Evolutionary conservation across 2,113 vertebrate species (phyloP), one percentile per base, ranked within the genome.

Genomic region (Gambusia affinis): DNA sequence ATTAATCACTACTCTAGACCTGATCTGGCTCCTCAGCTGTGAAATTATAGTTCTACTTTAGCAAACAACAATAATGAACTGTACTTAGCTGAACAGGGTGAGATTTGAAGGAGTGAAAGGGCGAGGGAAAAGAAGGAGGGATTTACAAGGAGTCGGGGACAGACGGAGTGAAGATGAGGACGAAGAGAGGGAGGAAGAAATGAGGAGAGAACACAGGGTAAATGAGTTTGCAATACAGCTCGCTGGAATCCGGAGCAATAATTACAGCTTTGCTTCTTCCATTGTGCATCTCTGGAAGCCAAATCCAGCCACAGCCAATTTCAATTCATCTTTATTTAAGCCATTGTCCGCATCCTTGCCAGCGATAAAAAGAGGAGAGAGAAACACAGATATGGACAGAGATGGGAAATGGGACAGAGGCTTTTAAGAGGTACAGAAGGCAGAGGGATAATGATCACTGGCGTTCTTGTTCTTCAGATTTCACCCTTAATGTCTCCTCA

Each of bases 1-100:
- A 94, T 93, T 93, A 94, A 93, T 93, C 93, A 94, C 80, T 85
- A 87, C 90, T 90, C 80, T 73, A 85, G 88, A 92, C 90, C 86
- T 84, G 90, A 91, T 92, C 87, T 78, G 75, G 90, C 83, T 89
- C 82, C 82, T 94, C 91, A 87, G 91, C 92, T 94, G 93, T 94
- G 92, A 94, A 94, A 94, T 94, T 93, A 91, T 93, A 90, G 90
- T 92, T 93, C 92, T 93, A 91, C 90, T 90, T 92, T 92, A 83
- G 88, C 92, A 94, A 94, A 93, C 92, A 94, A 94, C 91, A 93
- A 92, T 92, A 93, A 91, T 92, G 83, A 87, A 90, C 85, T 80
- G 88, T 67, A 85, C 62, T 75, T 75, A 72, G 79, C 78, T 67
- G 80, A 91, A 83, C 81, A 83, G 72, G 67, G 73, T 57, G 29